A percentile compares a stretch with the other conserved stretches of the same genome.
These are phyloP conservation scores for Lumbricus terrestris DNA, from an alignment of 2,888 invertebrate species.

Conservation along the genomic window DNA sequence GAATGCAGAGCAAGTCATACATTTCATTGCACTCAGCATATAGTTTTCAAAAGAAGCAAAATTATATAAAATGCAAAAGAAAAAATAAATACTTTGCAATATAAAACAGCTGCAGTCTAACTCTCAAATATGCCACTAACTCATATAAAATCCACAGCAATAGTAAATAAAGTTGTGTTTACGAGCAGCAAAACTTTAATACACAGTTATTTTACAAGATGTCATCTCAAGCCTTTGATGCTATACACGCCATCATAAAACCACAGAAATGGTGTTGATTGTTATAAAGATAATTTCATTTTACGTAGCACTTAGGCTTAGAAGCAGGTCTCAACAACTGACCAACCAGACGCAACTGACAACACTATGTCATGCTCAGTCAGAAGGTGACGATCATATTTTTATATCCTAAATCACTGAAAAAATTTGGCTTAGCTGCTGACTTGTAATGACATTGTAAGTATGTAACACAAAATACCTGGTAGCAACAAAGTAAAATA, in stretches of 20 bases:
- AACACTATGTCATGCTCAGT: not conserved
- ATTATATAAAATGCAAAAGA: not conserved
- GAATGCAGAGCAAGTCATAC: not conserved
- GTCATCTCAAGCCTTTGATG: not conserved
- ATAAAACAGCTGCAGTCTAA: not conserved
- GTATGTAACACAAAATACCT: not conserved
- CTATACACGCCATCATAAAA: not conserved
- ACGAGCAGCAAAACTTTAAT: not conserved
- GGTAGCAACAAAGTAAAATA: not conserved
- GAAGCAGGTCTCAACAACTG: not conserved
- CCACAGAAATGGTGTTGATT: not conserved
- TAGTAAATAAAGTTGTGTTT: not conserved
- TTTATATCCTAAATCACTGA: not conserved
- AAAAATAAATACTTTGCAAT: not conserved
- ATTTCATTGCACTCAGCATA: not conserved
- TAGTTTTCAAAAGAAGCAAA: not conserved
- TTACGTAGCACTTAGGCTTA: not conserved
- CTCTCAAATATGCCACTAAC: not conserved
- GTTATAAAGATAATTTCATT: not conserved
- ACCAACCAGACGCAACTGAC: not conserved
- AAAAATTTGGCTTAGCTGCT: too few species aligned
- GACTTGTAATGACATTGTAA: not conserved
- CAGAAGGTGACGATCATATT: not conserved
- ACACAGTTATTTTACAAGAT: slow-evolving; percentile 3
- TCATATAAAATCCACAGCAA: not conserved